A percentile compares a stretch with the other conserved stretches of the same genome.
phyloP scores from a whole-genome alignment of 1,140 invertebrate species.

The Temnothorax longispinosus region DNA sequence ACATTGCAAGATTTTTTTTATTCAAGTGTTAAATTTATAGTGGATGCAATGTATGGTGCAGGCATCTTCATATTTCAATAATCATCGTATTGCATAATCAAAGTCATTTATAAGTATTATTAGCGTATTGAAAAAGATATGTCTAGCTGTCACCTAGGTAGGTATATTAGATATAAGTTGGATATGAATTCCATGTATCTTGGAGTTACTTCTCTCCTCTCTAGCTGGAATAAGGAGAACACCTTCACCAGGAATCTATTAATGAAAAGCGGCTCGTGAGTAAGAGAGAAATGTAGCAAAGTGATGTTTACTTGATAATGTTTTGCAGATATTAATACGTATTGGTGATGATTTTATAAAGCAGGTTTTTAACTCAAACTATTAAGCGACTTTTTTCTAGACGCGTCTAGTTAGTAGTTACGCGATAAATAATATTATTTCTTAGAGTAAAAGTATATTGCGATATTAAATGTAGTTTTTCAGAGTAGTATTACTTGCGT shows the following conservation, averaged over 20 bases:
- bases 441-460: conserved; percentile 22
- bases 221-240: conserved; percentile 59
- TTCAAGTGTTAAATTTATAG: background rate
- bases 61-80: background rate
- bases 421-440: background rate
- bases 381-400: background rate
- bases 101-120: background rate
- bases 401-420: background rate
- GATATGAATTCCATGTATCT: conserved; percentile 30
- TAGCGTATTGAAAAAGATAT: background rate
- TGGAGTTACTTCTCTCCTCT: background rate
- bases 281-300: conserved; percentile 30
- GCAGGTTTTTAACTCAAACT: conserved; percentile 3
- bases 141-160: background rate
- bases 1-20: background rate
- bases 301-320: conserved; percentile 1
- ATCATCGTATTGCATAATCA: background rate
- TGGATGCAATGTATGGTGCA: background rate
- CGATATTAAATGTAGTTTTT: background rate
- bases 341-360: background rate
- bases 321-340: background rate
- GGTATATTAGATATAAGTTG: background rate
- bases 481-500: background rate
- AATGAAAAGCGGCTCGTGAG: conserved; percentile 61
- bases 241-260: conserved; percentile 64